Percentiles rank a stretch among this genome's conserved stretches.
Evolutionary conservation across 1,140 invertebrate species (phyloP).

Genomic region (Semibalanus balanoides): DNA sequence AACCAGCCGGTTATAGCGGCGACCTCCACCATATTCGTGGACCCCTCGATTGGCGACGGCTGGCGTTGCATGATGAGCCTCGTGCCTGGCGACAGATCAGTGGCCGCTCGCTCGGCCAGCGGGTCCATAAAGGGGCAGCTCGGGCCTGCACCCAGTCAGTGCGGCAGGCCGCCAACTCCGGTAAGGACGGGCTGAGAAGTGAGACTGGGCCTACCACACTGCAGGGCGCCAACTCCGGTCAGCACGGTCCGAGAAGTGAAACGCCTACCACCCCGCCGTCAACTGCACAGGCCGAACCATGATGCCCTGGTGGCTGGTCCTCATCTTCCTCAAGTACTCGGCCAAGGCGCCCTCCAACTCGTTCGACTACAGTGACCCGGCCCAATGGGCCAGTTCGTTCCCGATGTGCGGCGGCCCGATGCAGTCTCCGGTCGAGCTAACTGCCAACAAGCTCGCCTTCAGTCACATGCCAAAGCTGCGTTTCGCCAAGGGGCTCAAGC

Average conservation of each 20-base stretch:
- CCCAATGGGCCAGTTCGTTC: slow-evolving; percentile 4
- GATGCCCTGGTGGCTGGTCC: neutral
- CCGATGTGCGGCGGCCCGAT: slow-evolving; percentile 7
- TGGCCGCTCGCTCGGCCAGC: neutral
- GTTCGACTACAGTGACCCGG: neutral
- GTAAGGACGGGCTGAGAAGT: no score
- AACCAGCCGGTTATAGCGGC: no score
- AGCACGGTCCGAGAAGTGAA: no score
- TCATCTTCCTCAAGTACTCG: neutral
- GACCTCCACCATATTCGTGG: no score
- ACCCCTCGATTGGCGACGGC: no score
- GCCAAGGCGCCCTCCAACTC: neutral
- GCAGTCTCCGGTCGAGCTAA: slow-evolving; percentile 26
- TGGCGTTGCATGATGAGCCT: no score
- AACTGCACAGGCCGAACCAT: neutral
- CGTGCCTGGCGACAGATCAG: no score
- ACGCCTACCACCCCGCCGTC: no score
- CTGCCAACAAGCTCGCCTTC: neutral
- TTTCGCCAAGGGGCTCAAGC: slow-evolving; percentile 21
- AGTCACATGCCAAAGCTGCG: slow-evolving; percentile 20
- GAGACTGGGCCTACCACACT: no score
- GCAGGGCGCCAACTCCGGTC: neutral
- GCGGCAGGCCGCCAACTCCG: no score
- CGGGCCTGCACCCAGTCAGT: neutral
- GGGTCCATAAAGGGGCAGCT: neutral